phyloP scores from a whole-genome alignment of 1,140 invertebrate species.

The Drosophila tsacasi region DNA sequence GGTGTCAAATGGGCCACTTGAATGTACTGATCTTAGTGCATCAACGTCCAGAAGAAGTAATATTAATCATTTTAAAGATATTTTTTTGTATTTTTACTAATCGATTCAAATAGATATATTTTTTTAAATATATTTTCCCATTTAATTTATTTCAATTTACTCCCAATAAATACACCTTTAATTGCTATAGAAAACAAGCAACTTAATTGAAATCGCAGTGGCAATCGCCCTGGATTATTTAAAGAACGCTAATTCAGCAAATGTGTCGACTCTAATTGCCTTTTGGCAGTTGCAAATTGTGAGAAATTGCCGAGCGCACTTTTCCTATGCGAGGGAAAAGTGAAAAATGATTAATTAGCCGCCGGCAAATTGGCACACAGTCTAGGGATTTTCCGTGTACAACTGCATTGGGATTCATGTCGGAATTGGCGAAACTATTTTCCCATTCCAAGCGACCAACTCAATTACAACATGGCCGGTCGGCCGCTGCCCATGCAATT shows the following conservation, averaged over 20 bases:
- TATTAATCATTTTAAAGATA: background rate
- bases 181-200: conserved; percentile 12
- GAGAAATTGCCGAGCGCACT: conserved; percentile 28
- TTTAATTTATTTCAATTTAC: background rate
- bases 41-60: too few species aligned
- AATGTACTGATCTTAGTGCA: too few species aligned
- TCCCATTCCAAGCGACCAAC: conserved; percentile 44
- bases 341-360: conserved; percentile 54
- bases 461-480: conserved; percentile 50
- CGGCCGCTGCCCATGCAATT: conserved; percentile 44
- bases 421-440: conserved; percentile 45
- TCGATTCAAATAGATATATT: background rate
- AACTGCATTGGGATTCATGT: conserved; percentile 39
- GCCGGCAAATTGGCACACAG: conserved; percentile 26
- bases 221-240: conserved; percentile 42
- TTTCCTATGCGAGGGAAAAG: conserved; percentile 32
- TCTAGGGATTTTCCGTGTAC: conserved; percentile 35
- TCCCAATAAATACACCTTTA: background rate
- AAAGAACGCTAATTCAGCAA: conserved; percentile 43
- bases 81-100: background rate
- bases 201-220: conserved; percentile 34
- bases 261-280: conserved; percentile 44
- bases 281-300: conserved; percentile 53
- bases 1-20: too few species aligned
- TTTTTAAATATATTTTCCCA: background rate